Evolutionary conservation across 2,888 invertebrate species (phyloP).

Genomic region (Hyposoter didymator): DNA sequence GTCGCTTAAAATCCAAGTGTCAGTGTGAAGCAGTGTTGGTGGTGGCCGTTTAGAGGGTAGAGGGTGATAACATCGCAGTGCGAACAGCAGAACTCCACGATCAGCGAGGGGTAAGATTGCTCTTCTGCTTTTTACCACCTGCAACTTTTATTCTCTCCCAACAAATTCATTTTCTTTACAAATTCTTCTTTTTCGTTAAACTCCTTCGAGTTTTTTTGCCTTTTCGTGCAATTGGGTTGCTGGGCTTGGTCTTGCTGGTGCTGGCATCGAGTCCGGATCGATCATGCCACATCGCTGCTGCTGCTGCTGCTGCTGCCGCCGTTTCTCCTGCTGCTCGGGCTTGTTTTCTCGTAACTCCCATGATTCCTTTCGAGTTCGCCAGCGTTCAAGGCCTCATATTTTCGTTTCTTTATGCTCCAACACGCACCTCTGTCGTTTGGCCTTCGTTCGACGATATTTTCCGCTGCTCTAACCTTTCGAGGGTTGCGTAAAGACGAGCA

Average conservation of each 20-base stretch:
- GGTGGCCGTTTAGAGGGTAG: constrained; percentile 32
- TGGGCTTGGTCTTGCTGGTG: constrained; percentile 61
- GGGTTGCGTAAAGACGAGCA: background rate
- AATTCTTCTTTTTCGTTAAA: background rate
- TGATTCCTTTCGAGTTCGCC: constrained; percentile 61
- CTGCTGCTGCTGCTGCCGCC: constrained; percentile 30
- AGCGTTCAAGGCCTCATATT: constrained; percentile 64
- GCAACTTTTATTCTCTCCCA: background rate
- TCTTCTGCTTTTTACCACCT: background rate
- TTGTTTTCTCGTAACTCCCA: constrained; percentile 64
- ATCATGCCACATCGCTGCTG: constrained; percentile 59
- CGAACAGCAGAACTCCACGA: constrained; percentile 20
- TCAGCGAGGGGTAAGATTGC: constrained; percentile 18
- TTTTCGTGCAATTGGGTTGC: constrained; percentile 54
- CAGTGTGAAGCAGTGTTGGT: background rate
- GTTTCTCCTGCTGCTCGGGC: constrained; percentile 34
- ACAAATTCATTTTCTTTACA: background rate
- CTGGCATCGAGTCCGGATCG: constrained; percentile 63
- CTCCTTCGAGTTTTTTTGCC: constrained; percentile 15
- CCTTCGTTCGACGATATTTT: constrained; percentile 5
- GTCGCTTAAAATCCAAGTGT: constrained; percentile 28
- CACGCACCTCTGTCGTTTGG: background rate
- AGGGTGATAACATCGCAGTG: constrained; percentile 25
- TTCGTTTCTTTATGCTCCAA: constrained; percentile 13
- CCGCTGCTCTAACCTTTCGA: background rate